Conservation (phyloP, 1,140 invertebrate genomes). For the Triops cancriformis region DNA sequence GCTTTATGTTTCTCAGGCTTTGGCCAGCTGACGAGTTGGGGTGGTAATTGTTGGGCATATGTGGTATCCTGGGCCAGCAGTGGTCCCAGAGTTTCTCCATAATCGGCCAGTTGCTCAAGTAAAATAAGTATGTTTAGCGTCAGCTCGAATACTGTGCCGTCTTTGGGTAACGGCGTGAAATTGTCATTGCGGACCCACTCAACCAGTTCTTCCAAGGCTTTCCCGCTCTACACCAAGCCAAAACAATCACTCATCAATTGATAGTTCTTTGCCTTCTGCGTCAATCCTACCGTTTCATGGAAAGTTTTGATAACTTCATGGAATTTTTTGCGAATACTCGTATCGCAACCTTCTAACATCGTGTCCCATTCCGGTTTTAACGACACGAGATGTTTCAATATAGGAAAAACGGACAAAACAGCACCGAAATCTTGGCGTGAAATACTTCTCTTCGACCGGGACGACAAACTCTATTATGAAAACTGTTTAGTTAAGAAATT, state of each 20-base stretch:
- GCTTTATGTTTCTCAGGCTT: slow-evolving; percentile 47
- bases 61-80: slow-evolving; percentile 52
- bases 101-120: slow-evolving; percentile 70
- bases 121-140: slow-evolving; percentile 87
- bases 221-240: slow-evolving; percentile 40
- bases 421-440: slow-evolving; percentile 70
- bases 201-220: slow-evolving; percentile 85
- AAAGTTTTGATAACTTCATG: slow-evolving; percentile 62
- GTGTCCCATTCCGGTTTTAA: slow-evolving; percentile 77
- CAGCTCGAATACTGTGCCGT: slow-evolving; percentile 92
- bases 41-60: slow-evolving; percentile 29
- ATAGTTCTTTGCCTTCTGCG: background rate
- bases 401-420: slow-evolving; percentile 74
- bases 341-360: slow-evolving; percentile 62
- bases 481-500: background rate
- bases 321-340: slow-evolving; percentile 58
- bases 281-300: slow-evolving; percentile 53
- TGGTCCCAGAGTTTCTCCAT: slow-evolving; percentile 61
- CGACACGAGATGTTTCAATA: slow-evolving; percentile 67
- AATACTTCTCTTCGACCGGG: slow-evolving; percentile 67
- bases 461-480: slow-evolving; percentile 55
- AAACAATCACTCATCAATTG: background rate
- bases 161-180: slow-evolving; percentile 73
- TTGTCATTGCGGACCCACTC: slow-evolving; percentile 79
- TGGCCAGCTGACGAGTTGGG: slow-evolving; percentile 26